Percentiles rank a stretch among this genome's conserved stretches.
These are phyloP conservation scores for Morpho helenor DNA, from an alignment of 2,888 invertebrate species.

Conservation along the genomic window DNA sequence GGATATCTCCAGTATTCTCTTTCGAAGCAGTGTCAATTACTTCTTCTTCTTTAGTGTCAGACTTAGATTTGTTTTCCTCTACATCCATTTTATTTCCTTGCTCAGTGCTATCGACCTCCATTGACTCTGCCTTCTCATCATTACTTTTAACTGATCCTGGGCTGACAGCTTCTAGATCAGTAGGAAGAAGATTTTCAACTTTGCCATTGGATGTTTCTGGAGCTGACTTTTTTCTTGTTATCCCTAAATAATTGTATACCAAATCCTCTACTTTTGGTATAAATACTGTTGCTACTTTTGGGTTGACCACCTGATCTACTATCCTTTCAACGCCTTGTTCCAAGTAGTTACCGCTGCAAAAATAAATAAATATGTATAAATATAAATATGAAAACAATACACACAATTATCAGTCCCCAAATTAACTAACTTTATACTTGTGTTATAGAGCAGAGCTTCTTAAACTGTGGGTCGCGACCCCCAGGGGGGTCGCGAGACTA, in stretches of 20 bases:
- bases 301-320: conserved; percentile 97
- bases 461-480: too few species aligned
- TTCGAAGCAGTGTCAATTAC: conserved; percentile 43
- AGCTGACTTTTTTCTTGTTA: conserved; percentile 82
- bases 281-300: conserved; percentile 92
- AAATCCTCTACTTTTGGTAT: conserved; percentile 95
- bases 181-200: conserved; percentile 80
- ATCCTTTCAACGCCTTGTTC: conserved; percentile 96
- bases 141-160: conserved; percentile 86
- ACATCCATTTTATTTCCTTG: conserved; percentile 44
- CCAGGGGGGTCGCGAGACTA: too few species aligned
- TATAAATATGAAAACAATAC: too few species aligned
- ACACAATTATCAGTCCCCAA: too few species aligned
- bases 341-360: conserved; percentile 89
- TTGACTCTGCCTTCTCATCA: conserved; percentile 54
- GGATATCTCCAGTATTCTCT: conserved; percentile 76
- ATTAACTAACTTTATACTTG: background rate
- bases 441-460: too few species aligned
- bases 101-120: conserved; percentile 40
- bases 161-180: conserved; percentile 89
- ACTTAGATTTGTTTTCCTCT: conserved; percentile 48
- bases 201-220: conserved; percentile 56
- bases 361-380: conserved; percentile 10
- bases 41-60: conserved; percentile 38
- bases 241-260: conserved; percentile 91